These are phyloP conservation scores for Hycleus cichorii DNA, from an alignment of 1,140 invertebrate species.

Conservation along the genomic window DNA sequence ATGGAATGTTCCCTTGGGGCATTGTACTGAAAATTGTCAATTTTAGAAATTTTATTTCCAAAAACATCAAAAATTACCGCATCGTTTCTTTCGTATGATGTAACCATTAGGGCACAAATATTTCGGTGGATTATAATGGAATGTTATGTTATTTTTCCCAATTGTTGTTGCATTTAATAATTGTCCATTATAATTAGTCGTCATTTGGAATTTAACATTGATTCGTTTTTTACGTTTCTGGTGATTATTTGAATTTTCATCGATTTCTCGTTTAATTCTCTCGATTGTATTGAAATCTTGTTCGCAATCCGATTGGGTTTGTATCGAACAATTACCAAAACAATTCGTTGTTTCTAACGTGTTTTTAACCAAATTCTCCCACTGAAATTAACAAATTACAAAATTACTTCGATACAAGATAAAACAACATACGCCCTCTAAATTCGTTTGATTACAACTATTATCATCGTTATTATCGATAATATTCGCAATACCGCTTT, in stretches of 20 bases:
- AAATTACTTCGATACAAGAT: neutral
- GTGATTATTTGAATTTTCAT: neutral
- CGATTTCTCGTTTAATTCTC: constrained; percentile 21
- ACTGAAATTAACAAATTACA: constrained; percentile 20
- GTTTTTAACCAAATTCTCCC: constrained; percentile 24
- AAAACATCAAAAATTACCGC: constrained; percentile 23
- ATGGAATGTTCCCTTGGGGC: constrained; percentile 60
- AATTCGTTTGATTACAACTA: no score
- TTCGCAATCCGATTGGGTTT: constrained; percentile 37
- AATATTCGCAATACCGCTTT: constrained; percentile 19
- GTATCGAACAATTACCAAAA: constrained; percentile 23
- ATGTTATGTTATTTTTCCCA: constrained; percentile 17
- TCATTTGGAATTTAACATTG: constrained; percentile 30
- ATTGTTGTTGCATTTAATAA: constrained; percentile 4
- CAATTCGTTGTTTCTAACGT: constrained; percentile 22
- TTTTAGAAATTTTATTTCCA: neutral
- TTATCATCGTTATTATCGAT: no score
- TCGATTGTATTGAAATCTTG: constrained; percentile 31
- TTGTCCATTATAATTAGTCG: constrained; percentile 17
- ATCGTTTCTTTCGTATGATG: constrained; percentile 33
- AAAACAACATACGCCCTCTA: no score
- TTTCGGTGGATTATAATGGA: constrained; percentile 20
- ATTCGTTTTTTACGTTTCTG: constrained; percentile 22
- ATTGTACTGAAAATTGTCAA: constrained; percentile 46
- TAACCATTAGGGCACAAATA: constrained; percentile 31